Evolutionary conservation across 2,113 vertebrate species (phyloP).

Genomic region (Prolemur simus): DNA sequence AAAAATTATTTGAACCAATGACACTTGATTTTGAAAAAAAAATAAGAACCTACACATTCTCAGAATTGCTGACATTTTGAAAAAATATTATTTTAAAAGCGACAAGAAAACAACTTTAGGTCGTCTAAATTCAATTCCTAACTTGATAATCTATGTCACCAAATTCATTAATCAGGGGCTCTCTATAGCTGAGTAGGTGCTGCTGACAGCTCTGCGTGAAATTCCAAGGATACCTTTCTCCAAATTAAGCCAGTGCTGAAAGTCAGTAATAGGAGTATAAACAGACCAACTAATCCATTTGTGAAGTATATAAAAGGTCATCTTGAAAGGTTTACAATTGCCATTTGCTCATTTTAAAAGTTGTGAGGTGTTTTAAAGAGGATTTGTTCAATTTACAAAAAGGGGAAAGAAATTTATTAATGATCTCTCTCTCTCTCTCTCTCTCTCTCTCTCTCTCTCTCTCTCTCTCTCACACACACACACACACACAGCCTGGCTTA

Average conservation of each 20-base stretch:
- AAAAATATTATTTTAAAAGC: not conserved
- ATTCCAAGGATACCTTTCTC: constrained; percentile 24
- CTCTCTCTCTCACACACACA: not conserved
- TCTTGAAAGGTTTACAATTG: not conserved
- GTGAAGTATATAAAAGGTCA: not conserved
- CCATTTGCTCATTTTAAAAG: constrained; percentile 47
- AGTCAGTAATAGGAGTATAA: not conserved
- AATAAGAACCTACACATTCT: not conserved
- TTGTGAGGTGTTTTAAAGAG: not conserved
- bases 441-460: too few species aligned
- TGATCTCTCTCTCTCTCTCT: not conserved
- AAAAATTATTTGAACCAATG: not conserved
- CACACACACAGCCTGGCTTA: not conserved
- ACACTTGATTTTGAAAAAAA: not conserved
- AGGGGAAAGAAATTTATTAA: not conserved
- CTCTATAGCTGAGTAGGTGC: not conserved
- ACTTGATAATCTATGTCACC: not conserved
- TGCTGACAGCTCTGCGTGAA: not conserved
- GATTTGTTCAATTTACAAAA: not conserved
- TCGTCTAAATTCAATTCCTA: constrained; percentile 20
- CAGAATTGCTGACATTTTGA: not conserved
- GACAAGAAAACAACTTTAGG: not conserved
- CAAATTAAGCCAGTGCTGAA: not conserved
- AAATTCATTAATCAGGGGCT: not conserved
- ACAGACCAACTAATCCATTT: not conserved